Conservation (phyloP, 2,888 invertebrate species). For the Choristoneura rosaceana region DNA sequence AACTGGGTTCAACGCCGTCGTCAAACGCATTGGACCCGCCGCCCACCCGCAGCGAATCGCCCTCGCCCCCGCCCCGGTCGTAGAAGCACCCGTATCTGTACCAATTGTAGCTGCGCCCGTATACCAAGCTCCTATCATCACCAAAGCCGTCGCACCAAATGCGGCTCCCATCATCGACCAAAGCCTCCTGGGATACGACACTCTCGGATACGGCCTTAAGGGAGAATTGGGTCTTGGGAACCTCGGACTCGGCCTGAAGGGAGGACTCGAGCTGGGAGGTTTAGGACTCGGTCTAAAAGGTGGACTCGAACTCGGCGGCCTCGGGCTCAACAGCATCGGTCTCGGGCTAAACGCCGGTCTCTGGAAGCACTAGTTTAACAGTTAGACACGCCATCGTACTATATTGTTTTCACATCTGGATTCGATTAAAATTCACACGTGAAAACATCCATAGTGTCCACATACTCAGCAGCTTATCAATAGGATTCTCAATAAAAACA, state of each 20-base stretch:
- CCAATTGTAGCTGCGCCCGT: conserved; percentile 37
- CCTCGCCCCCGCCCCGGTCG: conserved; percentile 47
- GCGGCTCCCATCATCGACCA: conserved; percentile 47
- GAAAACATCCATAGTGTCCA: conserved; percentile 49
- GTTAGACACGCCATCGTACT: conserved; percentile 42
- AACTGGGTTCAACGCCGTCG: conserved; percentile 79
- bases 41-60: conserved; percentile 63
- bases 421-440: conserved; percentile 43
- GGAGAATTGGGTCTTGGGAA: conserved; percentile 46
- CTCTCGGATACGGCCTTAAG: conserved; percentile 42
- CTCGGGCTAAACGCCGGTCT: conserved; percentile 35
- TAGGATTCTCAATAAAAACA: conserved; percentile 44
- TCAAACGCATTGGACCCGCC: conserved; percentile 72
- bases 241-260: conserved; percentile 43
- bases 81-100: conserved; percentile 40
- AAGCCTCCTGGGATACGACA: conserved; percentile 44
- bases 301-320: conserved; percentile 18
- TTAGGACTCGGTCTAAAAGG: conserved; percentile 42
- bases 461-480: conserved; percentile 43
- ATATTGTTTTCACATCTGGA: conserved; percentile 51
- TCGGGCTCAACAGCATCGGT: conserved; percentile 41
- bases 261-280: conserved; percentile 44
- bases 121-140: neutral
- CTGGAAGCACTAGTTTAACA: conserved; percentile 53
- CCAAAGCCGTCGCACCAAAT: conserved; percentile 39